These are phyloP conservation scores for Enteromius trimaculatus DNA, from an alignment of 2,797 vertebrate genomes.

Conservation along the genomic window DNA sequence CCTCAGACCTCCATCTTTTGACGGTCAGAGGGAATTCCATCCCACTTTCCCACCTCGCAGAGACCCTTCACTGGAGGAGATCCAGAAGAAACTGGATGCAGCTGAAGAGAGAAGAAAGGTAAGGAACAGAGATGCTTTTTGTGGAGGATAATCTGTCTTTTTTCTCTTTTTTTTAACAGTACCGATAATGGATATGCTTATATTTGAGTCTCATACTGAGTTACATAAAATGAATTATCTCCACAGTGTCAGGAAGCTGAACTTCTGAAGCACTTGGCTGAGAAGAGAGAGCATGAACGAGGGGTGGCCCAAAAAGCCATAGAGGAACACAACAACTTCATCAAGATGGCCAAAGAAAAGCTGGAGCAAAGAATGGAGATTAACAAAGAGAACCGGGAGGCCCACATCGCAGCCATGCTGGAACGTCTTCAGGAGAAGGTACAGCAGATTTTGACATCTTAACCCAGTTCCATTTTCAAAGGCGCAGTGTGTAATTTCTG, in stretches of 20 bases:
- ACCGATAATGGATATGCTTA: neutral
- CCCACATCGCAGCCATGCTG: constrained; percentile 86
- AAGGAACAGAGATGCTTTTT: constrained; percentile 26
- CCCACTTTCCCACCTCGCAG: constrained; percentile 86
- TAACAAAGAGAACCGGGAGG: constrained; percentile 88
- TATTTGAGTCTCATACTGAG: neutral
- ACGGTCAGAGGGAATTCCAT: constrained; percentile 87
- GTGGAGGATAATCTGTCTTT: neutral
- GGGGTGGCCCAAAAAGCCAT: constrained; percentile 92
- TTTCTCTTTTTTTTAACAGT: too few relatives aligned
- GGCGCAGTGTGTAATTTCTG: neutral
- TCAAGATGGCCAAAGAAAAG: constrained; percentile 88
- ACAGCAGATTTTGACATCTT: neutral
- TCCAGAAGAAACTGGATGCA: constrained; percentile 92
- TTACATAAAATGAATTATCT: neutral
- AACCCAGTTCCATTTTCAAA: neutral
- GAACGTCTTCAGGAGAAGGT: constrained; percentile 92
- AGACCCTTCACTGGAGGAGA: constrained; percentile 91
- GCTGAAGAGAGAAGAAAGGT: constrained; percentile 92
- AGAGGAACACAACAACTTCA: constrained; percentile 87
- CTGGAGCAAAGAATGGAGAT: constrained; percentile 88
- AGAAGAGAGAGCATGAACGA: constrained; percentile 89
- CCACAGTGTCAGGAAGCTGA: constrained; percentile 91
- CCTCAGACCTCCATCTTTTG: constrained; percentile 91
- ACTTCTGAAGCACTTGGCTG: constrained; percentile 90